Evolutionary conservation across 2,888 invertebrate species (phyloP).

Genomic region (Drosophila phalerata): DNA sequence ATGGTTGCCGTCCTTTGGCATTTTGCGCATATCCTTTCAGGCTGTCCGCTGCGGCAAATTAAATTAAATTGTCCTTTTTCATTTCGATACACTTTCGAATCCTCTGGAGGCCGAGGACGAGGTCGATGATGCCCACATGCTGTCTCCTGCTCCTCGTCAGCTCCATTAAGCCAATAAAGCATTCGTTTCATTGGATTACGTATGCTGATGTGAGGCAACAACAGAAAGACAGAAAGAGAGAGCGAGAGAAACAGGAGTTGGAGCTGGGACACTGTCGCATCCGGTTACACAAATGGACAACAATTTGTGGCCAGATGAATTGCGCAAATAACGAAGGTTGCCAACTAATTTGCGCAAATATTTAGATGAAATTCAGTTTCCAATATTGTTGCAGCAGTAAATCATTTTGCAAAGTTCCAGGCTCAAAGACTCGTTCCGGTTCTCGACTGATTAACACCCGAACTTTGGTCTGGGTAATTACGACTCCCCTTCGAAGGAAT

Average conservation of each 20-base stretch:
- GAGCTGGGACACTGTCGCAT: constrained; percentile 36
- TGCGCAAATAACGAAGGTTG: constrained; percentile 64
- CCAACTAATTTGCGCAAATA: constrained; percentile 60
- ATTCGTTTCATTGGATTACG: constrained; percentile 82
- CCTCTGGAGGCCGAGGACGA: constrained; percentile 57
- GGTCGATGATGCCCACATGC: constrained; percentile 16
- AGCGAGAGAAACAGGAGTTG: constrained; percentile 2
- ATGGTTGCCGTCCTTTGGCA: constrained; percentile 53
- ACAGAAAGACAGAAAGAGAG: background rate
- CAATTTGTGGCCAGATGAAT: constrained; percentile 75
- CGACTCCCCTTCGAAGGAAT: constrained; percentile 27
- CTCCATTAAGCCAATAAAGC: constrained; percentile 81
- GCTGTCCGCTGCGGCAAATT: constrained; percentile 72
- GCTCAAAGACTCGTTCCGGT: constrained; percentile 12
- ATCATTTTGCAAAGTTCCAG: constrained; percentile 53
- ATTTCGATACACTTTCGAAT: constrained; percentile 76
- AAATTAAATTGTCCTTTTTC: constrained; percentile 84
- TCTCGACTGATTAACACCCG: constrained; percentile 50
- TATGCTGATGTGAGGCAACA: constrained; percentile 65
- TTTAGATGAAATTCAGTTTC: constrained; percentile 35
- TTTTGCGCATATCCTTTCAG: constrained; percentile 56
- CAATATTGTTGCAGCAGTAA: constrained; percentile 41
- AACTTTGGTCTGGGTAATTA: constrained; percentile 63
- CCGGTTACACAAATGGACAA: constrained; percentile 69
- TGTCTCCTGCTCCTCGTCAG: constrained; percentile 58